Base-by-base conservation (phyloP, 2,113 vertebrate genomes). In the Tautogolabrus adspersus region DNA sequence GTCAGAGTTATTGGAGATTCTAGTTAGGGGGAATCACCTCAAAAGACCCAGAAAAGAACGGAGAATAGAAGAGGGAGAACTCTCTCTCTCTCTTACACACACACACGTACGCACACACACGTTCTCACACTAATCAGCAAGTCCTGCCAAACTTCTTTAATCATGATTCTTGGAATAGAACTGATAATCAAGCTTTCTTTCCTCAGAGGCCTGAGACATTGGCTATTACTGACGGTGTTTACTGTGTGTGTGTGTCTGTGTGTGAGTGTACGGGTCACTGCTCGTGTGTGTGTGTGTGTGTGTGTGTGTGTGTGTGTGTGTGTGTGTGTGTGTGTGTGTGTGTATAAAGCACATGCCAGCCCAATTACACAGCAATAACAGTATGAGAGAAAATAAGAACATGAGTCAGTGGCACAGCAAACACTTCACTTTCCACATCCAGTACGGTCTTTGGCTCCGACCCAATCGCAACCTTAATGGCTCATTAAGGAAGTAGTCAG, bases 401-500 rank as follows among this genome's bases (percentile, higher is more conserved):
- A 46, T 3, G 21, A 75, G 66, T 62, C 51, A 30, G 46, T 18
- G 44, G 26, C 52, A 57, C 38, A 21, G 78, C 51, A 76, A 85
- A 83, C 82, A 86, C 75, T 59, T 52, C 1, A 1, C 38, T 79
- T 46, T 75, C 62, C 82, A 72, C 57, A n/a, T 49, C 18, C 56
- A 49, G 52, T 5, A 23, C 71, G 68, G 30, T 65, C 46, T 21
- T 75, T 46, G 72, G 80, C 72, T n/a, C 10, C 22, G 60, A 82
- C 60, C 81, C 69, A 62, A 57, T 76, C 57, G 10, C 69, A 46
- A 51, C 54, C 72, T 86, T 85, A 86, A 88, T 72, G 65, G 76
- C 72, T 87, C 85, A 74, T 89, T 83, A 86, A 34, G 79, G 87
- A 92, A 86, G 86, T 82, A 52, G 75, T 87, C 30, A 10, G 58